Conservation (phyloP, 2,797 vertebrate genomes). For the Dendrocincla fuliginosa region DNA sequence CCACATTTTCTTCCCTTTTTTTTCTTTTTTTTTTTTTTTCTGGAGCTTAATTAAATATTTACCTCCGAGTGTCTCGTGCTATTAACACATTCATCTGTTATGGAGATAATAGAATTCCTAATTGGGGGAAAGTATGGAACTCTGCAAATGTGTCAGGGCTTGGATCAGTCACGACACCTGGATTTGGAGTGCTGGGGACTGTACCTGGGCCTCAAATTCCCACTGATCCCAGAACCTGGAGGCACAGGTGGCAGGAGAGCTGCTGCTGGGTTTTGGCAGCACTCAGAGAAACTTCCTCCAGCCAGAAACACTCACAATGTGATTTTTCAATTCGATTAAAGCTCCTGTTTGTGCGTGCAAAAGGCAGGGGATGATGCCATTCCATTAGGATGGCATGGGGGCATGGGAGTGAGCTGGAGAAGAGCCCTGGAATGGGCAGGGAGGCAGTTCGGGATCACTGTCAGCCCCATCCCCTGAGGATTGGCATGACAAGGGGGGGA, state of each 20-base stretch:
- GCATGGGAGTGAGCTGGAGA: background rate
- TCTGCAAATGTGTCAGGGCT: rapidly evolving
- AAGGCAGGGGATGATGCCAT: background rate
- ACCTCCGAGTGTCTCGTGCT: constrained; percentile 36
- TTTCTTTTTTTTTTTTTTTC: background rate
- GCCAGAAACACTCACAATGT: background rate
- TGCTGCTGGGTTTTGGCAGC: background rate
- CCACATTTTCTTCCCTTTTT: background rate
- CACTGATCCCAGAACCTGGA: rapidly evolving
- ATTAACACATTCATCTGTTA: constrained; percentile 35
- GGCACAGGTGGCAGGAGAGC: background rate
- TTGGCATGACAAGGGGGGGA: background rate
- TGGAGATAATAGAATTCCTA: background rate
- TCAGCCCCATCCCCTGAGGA: background rate
- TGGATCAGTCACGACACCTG: background rate
- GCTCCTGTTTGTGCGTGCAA: background rate
- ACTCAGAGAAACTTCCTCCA: background rate
- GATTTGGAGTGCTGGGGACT: background rate
- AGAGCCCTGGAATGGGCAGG: background rate
- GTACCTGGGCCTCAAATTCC: background rate
- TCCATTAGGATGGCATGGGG: background rate
- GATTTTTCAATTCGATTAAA: background rate
- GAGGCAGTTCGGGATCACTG: background rate
- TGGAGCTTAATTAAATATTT: constrained; percentile 67
- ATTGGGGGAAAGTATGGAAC: background rate